Evolutionary conservation across 2,888 invertebrate genomes (phyloP), one percentile per base, ranked within the genome.

Genomic region (Cantharis nigra): DNA sequence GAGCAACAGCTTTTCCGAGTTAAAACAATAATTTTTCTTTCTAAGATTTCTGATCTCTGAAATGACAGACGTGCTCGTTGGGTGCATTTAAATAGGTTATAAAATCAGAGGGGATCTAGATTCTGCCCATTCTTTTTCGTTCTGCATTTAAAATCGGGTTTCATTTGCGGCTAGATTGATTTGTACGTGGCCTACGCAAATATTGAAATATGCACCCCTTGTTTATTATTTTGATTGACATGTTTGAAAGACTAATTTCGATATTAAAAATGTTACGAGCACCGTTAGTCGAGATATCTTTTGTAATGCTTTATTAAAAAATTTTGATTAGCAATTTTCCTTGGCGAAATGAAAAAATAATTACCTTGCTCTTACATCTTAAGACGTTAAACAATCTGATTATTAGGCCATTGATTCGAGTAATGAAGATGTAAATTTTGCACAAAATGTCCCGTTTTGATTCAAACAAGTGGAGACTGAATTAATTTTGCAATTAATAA

Each of bases 121-220:
- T 78, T 80, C 76, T 72, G 78, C 76, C 70, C 78, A 76, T 75
- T 80, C 78, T 80, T 80, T 67, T 79, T 74, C 78, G 79, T 63
- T 71, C 77, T 75, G 80, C 79, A 81, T 81, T 82, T 80, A 83
- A 82, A 84, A 84, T 83, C 81, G 81, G 83, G 84, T 85, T 85
- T 86, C 85, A 86, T 86, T 86, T 86, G 86, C 83, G 85, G 85
- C 74, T 80, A 84, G 86, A 87, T 87, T 87, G 87, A 87, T 87
- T 87, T 85, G 86, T 83, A 81, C 84, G 82, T 77, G 78, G 81
- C 80, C 81, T 81, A 82, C 83, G 85, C 85, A 86, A 87, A 87
- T 87, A 87, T 87, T 87, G 87, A 87, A 87, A 87, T 87, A 87
- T 87, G 87, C 87, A 87, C 87, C 86, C 86, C 85, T 85, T 86